Evolutionary conservation across 2,888 invertebrate species (phyloP).

Genomic region (Amphipyra tragopoginis): DNA sequence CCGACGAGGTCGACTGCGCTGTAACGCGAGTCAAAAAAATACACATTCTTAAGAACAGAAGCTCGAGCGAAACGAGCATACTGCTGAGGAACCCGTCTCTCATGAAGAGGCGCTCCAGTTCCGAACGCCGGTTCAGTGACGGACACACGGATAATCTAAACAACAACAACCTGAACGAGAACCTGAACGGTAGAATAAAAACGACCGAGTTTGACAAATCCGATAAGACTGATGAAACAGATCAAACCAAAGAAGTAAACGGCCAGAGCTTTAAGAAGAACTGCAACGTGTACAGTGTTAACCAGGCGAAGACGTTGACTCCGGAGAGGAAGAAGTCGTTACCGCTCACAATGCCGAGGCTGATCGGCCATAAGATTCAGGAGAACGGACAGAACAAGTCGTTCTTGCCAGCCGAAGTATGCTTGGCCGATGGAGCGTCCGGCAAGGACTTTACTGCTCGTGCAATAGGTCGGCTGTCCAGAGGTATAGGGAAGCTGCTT

Average conservation of each 20-base stretch:
- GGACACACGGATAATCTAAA: conserved; percentile 78
- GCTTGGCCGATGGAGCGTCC: conserved; percentile 75
- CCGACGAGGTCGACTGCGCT: conserved; percentile 85
- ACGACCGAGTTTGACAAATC: conserved; percentile 70
- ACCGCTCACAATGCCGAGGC: conserved; percentile 81
- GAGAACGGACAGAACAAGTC: conserved; percentile 76
- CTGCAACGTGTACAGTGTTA: conserved; percentile 87
- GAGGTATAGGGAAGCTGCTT: conserved; percentile 93
- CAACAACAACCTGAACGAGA: conserved; percentile 81
- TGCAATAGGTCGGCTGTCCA: conserved; percentile 92
- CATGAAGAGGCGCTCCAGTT: conserved; percentile 78
- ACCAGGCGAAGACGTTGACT: conserved; percentile 86
- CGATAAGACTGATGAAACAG: conserved; percentile 80
- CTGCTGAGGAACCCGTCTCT: conserved; percentile 83
- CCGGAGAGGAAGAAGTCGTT: conserved; percentile 80
- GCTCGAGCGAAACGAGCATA: conserved; percentile 87
- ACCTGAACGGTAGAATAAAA: conserved; percentile 76
- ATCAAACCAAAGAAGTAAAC: conserved; percentile 83
- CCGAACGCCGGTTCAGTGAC: conserved; percentile 78
- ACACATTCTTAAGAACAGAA: conserved; percentile 86
- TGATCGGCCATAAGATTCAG: conserved; percentile 76
- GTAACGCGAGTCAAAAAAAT: conserved; percentile 85
- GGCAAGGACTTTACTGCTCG: conserved; percentile 92
- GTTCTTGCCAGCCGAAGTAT: conserved; percentile 80
- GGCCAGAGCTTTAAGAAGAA: conserved; percentile 84